These are phyloP conservation scores for Solenopsis invicta DNA, from an alignment of 1,140 invertebrate genomes.

Conservation along the genomic window DNA sequence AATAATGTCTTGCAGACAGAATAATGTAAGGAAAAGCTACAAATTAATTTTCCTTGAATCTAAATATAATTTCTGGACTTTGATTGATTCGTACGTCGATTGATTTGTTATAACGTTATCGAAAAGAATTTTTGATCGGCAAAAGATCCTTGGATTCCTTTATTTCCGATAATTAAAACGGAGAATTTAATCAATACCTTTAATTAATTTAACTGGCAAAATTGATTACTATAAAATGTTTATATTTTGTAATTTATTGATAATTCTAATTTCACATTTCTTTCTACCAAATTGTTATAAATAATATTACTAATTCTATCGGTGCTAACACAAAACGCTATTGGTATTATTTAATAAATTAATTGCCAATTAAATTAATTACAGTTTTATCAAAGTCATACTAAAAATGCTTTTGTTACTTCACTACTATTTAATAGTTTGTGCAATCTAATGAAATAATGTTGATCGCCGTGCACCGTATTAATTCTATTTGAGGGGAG, in stretches of 20 bases:
- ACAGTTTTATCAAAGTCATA: too few species aligned
- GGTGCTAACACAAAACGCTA: too few species aligned
- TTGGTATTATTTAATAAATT: too few species aligned
- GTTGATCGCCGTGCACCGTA: too few species aligned
- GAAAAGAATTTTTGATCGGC: background rate
- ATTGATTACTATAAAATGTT: too few species aligned
- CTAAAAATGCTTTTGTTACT: background rate
- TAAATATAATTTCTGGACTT: background rate
- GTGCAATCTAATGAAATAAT: background rate
- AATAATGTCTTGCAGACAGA: constrained; percentile 1
- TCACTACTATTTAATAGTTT: background rate
- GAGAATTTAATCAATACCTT: background rate
- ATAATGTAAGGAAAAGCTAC: background rate
- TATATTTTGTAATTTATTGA: too few species aligned
- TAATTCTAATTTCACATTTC: too few species aligned
- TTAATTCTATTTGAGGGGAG: too few species aligned
- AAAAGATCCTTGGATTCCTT: background rate
- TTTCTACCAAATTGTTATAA: too few species aligned
- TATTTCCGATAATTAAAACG: background rate
- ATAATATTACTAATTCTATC: too few species aligned
- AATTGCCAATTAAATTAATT: too few species aligned
- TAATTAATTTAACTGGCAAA: too few species aligned
- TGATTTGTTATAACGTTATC: background rate
- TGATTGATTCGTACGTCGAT: background rate
- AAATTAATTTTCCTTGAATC: background rate